Evolutionary conservation across 2,888 invertebrate genomes (phyloP).

Genomic region (Panorpa germanica): DNA sequence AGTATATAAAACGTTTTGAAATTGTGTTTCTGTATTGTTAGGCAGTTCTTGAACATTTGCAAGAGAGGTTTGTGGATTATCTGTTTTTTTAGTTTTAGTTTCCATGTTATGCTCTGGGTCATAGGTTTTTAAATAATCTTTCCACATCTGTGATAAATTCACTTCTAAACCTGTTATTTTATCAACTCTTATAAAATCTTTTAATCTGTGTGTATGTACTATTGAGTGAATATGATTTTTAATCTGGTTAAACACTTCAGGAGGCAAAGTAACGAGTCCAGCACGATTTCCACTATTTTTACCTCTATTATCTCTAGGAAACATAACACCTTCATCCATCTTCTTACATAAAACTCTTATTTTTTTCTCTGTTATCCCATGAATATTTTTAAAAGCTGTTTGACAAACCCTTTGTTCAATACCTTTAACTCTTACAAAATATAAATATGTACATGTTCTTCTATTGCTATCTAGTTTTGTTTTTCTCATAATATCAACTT

Average conservation of each 20-base stretch:
- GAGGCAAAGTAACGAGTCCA: constrained; percentile 29
- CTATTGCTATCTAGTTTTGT: constrained; percentile 31
- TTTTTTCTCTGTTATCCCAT: constrained; percentile 34
- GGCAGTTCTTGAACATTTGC: too few relatives aligned
- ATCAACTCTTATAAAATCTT: constrained; percentile 31
- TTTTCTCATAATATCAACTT: constrained; percentile 35
- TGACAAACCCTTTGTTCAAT: constrained; percentile 35
- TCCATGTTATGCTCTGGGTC: constrained; percentile 31
- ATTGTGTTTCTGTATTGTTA: too few relatives aligned
- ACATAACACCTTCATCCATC: constrained; percentile 36
- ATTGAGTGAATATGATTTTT: constrained; percentile 33
- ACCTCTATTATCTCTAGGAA: constrained; percentile 34
- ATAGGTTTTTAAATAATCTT: constrained; percentile 32
- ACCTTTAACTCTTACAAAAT: constrained; percentile 32
- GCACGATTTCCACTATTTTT: constrained; percentile 31
- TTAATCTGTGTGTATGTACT: constrained; percentile 30
- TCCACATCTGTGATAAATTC: constrained; percentile 37
- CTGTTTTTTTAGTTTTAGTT: constrained; percentile 29
- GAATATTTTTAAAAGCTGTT: constrained; percentile 35
- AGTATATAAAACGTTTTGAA: too few relatives aligned
- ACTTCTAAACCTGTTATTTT: constrained; percentile 34
- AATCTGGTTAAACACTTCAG: constrained; percentile 29
- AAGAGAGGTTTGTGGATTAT: too few relatives aligned
- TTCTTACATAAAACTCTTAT: constrained; percentile 34
- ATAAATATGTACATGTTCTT: constrained; percentile 34